These are phyloP conservation scores for Diogma glabrata DNA, from an alignment of 2,888 invertebrate genomes.

Conservation along the genomic window DNA sequence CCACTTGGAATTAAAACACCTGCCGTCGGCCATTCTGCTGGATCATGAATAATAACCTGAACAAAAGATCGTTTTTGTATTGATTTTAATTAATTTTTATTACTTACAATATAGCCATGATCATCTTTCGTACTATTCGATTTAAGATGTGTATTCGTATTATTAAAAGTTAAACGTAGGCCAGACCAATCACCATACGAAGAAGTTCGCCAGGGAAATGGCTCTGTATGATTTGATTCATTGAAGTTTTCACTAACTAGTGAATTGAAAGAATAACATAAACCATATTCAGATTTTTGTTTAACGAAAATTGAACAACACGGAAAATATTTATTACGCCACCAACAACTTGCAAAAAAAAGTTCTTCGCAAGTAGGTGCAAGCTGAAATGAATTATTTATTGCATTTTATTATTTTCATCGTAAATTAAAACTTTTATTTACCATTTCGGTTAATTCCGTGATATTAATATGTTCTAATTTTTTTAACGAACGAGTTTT, in stretches of 20 bases:
- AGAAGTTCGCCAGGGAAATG: conserved; percentile 21
- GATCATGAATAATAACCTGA: conserved; percentile 22
- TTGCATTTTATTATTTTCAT: background rate
- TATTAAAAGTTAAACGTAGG: conserved; percentile 21
- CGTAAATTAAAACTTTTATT: background rate
- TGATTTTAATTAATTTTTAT: no score
- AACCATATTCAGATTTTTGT: conserved; percentile 37
- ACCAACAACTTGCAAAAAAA: conserved; percentile 31
- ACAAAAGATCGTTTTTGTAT: no score
- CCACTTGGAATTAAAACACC: conserved; percentile 24
- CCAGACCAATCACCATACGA: conserved; percentile 29
- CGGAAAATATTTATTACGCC: conserved; percentile 31
- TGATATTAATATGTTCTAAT: conserved; percentile 26
- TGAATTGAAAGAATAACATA: conserved; percentile 30
- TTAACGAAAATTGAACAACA: conserved; percentile 37
- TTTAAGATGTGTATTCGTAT: conserved; percentile 20
- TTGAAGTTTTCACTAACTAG: background rate
- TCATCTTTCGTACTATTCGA: conserved; percentile 15
- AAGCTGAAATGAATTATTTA: background rate
- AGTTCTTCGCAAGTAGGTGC: conserved; percentile 31
- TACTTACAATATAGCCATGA: no score
- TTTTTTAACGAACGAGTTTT: conserved; percentile 19
- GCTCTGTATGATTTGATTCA: background rate
- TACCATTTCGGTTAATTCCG: conserved; percentile 21
- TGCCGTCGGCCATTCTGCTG: conserved; percentile 25